Conservation (phyloP, 2,797 vertebrate species). For the Erethizon dorsatum region DNA sequence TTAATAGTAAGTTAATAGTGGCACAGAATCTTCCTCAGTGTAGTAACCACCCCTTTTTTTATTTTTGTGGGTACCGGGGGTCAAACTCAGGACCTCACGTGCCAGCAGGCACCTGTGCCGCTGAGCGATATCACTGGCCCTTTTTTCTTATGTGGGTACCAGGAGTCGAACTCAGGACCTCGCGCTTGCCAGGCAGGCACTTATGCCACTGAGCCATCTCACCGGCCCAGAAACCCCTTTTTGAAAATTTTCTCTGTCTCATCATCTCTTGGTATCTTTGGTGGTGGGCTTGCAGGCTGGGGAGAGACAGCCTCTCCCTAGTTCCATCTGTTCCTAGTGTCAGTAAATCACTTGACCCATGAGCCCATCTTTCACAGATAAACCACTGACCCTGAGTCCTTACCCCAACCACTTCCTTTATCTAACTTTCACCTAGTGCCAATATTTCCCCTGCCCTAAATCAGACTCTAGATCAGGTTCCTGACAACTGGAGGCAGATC, state of each 20-base stretch:
- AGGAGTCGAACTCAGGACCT: no score
- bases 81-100: no score
- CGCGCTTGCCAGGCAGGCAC: no score
- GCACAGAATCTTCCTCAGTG: not conserved
- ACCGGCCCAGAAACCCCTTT: no score
- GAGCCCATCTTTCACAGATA: not conserved
- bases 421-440: not conserved
- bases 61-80: no score
- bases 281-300: not conserved
- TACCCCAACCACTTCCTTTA: no score
- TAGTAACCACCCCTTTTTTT: not conserved
- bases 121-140: no score
- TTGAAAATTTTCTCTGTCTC: not conserved
- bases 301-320: not conserved
- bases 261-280: not conserved
- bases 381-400: not conserved
- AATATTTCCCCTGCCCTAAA: not conserved
- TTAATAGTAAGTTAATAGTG: not conserved
- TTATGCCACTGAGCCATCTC: no score
- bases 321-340: not conserved
- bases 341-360: not conserved
- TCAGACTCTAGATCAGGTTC: not conserved
- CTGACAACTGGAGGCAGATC: no score
- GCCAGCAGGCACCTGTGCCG: no score
- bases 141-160: no score